Evolutionary conservation across 2,888 invertebrate genomes (phyloP).

Genomic region (Caenorhabditis sulstoni): DNA sequence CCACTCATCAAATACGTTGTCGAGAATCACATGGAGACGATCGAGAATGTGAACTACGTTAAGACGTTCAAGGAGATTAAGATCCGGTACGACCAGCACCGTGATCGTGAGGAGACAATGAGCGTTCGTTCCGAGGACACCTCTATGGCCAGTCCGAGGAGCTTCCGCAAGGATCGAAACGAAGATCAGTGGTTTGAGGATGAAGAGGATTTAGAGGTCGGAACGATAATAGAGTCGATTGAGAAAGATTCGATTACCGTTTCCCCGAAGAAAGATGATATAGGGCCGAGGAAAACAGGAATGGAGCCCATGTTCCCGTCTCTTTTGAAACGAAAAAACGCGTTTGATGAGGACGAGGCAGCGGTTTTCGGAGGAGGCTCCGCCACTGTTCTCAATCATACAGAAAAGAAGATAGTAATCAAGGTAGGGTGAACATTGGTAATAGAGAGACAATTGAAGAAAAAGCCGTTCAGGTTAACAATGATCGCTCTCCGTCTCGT

Average conservation of each 20-base stretch:
- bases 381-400: constrained; percentile 25
- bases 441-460: constrained; percentile 17
- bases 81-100: constrained; percentile 67
- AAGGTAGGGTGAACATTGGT: constrained; percentile 51
- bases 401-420: constrained; percentile 66
- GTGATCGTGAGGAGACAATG: constrained; percentile 66
- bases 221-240: constrained; percentile 48
- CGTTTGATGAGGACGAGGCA: constrained; percentile 64
- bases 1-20: constrained; percentile 88
- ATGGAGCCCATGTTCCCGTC: constrained; percentile 77
- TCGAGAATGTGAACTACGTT: constrained; percentile 96
- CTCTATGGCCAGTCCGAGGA: constrained; percentile 50
- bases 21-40: constrained; percentile 94
- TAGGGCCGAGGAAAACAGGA: constrained; percentile 69
- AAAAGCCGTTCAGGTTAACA: constrained; percentile 49
- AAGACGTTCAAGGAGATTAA: constrained; percentile 87
- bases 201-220: constrained; percentile 72
- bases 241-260: constrained; percentile 56
- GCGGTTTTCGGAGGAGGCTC: constrained; percentile 57
- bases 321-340: constrained; percentile 64
- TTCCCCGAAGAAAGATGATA: constrained; percentile 53
- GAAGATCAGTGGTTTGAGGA: constrained; percentile 79
- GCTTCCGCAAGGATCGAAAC: constrained; percentile 58
- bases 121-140: constrained; percentile 58
- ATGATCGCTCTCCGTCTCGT: constrained; percentile 57